Conservation (phyloP, 2,797 vertebrate genomes). For the Clarias fuscus region DNA sequence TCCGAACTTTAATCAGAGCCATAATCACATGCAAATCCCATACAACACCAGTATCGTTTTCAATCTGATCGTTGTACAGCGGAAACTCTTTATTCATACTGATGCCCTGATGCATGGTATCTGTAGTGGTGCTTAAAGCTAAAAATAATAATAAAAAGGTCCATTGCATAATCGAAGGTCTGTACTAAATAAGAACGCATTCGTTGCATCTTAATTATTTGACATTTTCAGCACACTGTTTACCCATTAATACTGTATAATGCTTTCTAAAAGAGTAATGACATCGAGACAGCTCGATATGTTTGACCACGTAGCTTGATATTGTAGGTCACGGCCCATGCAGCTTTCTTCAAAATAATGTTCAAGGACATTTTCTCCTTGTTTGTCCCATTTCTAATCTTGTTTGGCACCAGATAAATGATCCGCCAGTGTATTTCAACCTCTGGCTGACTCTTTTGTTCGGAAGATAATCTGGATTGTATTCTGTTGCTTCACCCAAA, state of each 20-base stretch:
- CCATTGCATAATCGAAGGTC: neutral
- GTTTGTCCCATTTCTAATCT: constrained; percentile 1
- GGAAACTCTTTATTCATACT: neutral
- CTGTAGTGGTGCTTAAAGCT: neutral
- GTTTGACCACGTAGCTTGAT: constrained; percentile 6
- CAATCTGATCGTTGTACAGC: neutral
- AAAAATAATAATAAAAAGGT: neutral
- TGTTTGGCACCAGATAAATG: constrained; percentile 23
- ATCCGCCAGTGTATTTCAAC: constrained; percentile 11
- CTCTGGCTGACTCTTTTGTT: neutral
- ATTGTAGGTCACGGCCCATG: constrained; percentile 4
- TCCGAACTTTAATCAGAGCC: neutral
- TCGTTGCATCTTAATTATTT: constrained; percentile 1
- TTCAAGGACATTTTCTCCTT: constrained; percentile 15
- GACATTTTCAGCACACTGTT: constrained; percentile 1
- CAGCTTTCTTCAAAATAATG: neutral
- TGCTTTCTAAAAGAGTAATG: neutral
- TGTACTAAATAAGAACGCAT: neutral
- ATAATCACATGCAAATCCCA: too few relatives aligned
- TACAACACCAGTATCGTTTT: too few relatives aligned
- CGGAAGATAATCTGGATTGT: constrained; percentile 18
- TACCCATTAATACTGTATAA: neutral
- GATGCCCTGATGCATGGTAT: neutral
- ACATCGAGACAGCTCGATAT: constrained; percentile 4
- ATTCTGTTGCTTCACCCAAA: constrained; percentile 26